Evolutionary conservation across 53 echinoderm and acorn worm species (phyloP).

Genomic region (Apostichopus leukothele): DNA sequence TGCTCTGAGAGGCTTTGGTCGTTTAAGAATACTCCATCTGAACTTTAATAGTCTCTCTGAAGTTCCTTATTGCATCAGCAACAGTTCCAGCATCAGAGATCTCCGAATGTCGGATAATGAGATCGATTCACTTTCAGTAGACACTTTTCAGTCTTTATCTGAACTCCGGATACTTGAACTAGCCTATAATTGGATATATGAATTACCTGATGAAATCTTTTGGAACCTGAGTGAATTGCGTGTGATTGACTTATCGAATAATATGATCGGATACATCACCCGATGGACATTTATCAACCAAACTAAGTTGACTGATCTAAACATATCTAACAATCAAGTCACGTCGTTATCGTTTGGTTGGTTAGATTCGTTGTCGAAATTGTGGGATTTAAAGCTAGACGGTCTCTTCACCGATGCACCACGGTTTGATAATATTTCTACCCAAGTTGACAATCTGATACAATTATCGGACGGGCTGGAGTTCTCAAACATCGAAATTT

Average conservation of each 20-base stretch:
- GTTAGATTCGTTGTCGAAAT: constrained; percentile 59
- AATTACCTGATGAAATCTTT: constrained; percentile 58
- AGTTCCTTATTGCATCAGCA: not conserved
- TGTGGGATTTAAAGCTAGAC: constrained; percentile 68
- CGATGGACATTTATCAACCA: constrained; percentile 58
- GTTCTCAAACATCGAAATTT: constrained; percentile 60
- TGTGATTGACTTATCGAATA: constrained; percentile 69
- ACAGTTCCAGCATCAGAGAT: constrained; percentile 52
- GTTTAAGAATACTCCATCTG: constrained; percentile 5
- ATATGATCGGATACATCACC: constrained; percentile 55
- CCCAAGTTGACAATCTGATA: constrained; percentile 32
- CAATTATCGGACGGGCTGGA: not conserved
- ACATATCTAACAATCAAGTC: constrained; percentile 64
- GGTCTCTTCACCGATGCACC: constrained; percentile 20
- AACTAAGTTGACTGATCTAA: constrained; percentile 70
- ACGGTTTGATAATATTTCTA: not conserved
- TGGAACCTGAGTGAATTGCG: constrained; percentile 53
- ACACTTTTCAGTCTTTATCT: constrained; percentile 62
- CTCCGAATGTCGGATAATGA: constrained; percentile 59
- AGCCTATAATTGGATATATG: constrained; percentile 55
- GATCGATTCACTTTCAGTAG: constrained; percentile 36
- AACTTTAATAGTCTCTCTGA: constrained; percentile 1
- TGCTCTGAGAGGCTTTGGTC: not conserved
- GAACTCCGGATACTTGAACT: constrained; percentile 67
- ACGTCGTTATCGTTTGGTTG: constrained; percentile 59